Base-by-base conservation (phyloP, 2,797 vertebrate genomes). In the Vespertilio murinus region DNA sequence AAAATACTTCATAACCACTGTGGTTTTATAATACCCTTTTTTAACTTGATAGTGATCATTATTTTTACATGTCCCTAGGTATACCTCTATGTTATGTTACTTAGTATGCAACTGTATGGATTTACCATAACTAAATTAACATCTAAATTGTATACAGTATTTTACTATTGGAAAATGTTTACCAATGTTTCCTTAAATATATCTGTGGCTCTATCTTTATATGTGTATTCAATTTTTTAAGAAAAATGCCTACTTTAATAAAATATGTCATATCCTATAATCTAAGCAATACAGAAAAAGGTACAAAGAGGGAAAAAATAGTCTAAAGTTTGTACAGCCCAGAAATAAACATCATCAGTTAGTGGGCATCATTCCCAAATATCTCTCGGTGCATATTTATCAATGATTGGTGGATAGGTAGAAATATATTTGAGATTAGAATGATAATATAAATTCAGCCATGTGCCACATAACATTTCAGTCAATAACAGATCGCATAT, bases 341-440 rank as follows among this genome's bases (percentile, higher is more conserved):
- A 73, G 54, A 90, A 90, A 81, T 90, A 81, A 61, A 52, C 16
- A n/a, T 81, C 40, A 61, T 49, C 42, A 73, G 38, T 81, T 90
- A 61, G 17, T 30, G 75, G 33, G 17, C 65, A 71, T 81, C n/a
- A 90, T 81, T 81, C 52, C 40, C 52, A 73, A 54, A 81, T 61
- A 61, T 90, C 54, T 82, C 54, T 61, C 25, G 3, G 38, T 71
- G 8, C 11, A 17, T 61, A 49, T 61, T 73, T 90, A 40, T 73
- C 42, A 90, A 6, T 49, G n/a, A 90, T 61, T 71, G 33, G 23
- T 38, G 23, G n/a, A 12, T 80, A 71, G 5, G 22, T 73, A 28
- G 54, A 73, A 82, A 64, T 81, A 47, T 61, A 64, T 49, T 73
- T 49, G 88, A 35, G 22, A 18, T 42, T 82, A 22, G 25, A 61